These are phyloP conservation scores for Carettochelys insculpta DNA, from an alignment of 2,113 vertebrate genomes.

Conservation along the genomic window DNA sequence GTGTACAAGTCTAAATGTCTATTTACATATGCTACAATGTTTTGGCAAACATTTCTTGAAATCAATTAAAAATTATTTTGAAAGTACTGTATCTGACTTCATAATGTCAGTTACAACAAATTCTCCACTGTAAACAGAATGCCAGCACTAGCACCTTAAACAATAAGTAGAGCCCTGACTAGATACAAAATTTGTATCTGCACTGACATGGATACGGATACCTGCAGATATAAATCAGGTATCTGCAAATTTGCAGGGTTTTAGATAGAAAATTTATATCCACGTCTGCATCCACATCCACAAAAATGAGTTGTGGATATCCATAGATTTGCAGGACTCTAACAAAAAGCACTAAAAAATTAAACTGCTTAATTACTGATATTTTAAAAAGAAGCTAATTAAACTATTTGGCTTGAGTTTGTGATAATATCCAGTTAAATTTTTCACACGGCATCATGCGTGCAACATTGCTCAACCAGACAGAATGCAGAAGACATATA, in stretches of 20 bases:
- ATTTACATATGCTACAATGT: conserved; percentile 20
- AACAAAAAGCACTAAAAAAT: background rate
- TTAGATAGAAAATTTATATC: too few relatives aligned
- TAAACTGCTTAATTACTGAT: background rate
- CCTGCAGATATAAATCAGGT: too few relatives aligned
- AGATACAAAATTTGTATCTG: too few relatives aligned
- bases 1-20: background rate
- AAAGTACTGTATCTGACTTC: background rate
- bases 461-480: background rate
- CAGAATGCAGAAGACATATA: background rate
- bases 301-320: too few relatives aligned
- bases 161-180: too few relatives aligned
- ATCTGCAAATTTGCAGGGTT: too few relatives aligned
- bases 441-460: background rate
- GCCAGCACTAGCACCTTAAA: background rate
- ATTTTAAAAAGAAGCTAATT: background rate
- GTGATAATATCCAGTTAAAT: background rate
- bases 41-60: conserved; percentile 36
- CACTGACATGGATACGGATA: too few relatives aligned
- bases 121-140: background rate
- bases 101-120: background rate
- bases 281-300: too few relatives aligned
- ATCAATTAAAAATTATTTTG: conserved; percentile 20
- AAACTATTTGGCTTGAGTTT: background rate
- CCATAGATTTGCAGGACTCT: too few relatives aligned